These are phyloP conservation scores for Drosophila repleta DNA, from an alignment of 1,140 invertebrate genomes.

Conservation along the genomic window DNA sequence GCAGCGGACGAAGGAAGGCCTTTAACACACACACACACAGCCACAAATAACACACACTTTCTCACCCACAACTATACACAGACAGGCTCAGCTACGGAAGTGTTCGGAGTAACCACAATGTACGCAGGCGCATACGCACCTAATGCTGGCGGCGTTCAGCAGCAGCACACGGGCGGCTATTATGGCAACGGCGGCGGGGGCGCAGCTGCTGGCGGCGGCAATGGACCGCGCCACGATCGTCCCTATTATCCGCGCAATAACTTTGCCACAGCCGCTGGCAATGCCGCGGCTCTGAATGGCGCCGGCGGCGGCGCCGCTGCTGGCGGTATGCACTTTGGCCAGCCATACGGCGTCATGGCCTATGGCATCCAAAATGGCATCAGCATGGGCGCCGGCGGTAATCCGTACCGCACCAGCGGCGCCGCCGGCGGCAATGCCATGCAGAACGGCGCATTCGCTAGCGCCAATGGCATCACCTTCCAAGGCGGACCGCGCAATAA, in stretches of 20 bases:
- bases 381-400: constrained; percentile 57
- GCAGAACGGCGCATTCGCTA: constrained; percentile 62
- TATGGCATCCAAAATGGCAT: constrained; percentile 71
- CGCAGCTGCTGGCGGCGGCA: constrained; percentile 42
- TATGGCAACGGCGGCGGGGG: constrained; percentile 73
- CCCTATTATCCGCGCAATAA: constrained; percentile 58
- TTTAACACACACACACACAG: not conserved
- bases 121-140: constrained; percentile 76
- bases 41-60: not conserved
- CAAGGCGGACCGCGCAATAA: constrained; percentile 72
- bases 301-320: constrained; percentile 56
- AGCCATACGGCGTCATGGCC: constrained; percentile 68
- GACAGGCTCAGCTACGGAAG: not conserved
- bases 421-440: constrained; percentile 46
- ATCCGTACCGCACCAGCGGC: constrained; percentile 51
- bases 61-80: constrained; percentile 9
- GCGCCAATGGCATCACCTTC: constrained; percentile 55
- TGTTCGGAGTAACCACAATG: constrained; percentile 35
- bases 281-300: constrained; percentile 53
- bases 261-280: constrained; percentile 44
- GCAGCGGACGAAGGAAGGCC: constrained; percentile 12
- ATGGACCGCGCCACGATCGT: constrained; percentile 54
- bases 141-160: constrained; percentile 70
- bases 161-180: constrained; percentile 73
- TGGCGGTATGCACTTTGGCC: constrained; percentile 65